Evolutionary conservation across 2,113 vertebrate genomes (phyloP), one percentile per base, ranked within the genome.

Genomic region (Barnardius zonarius): DNA sequence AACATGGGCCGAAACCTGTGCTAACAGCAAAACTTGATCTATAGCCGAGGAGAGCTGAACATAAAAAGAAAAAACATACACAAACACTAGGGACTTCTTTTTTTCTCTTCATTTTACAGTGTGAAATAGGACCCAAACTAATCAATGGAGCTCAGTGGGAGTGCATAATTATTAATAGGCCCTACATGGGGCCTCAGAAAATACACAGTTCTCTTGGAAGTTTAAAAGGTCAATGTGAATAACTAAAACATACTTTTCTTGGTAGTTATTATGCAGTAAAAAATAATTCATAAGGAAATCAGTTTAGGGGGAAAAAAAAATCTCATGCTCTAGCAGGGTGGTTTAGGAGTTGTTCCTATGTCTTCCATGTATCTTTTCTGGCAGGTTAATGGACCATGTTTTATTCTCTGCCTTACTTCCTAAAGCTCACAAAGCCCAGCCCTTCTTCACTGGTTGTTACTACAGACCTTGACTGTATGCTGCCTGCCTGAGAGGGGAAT

Each of bases 181-280:
- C 97, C 96, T 97, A 97, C 89, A 62, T 41, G 97, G 93, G 97
- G 97, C 97, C 97, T 97, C 92, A 74, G 96, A 97, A 97, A 98
- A 96, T 97, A 97, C 95, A 96, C 96, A 97, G 96, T 93, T 94
- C 96, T 96, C 95, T 89, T 55, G 94, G 95, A 96, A 97, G 97
- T 98, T 98, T 97, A 98, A 98, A 98, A 98, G 97, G 98, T 98
- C 97, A 97, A 91, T 2, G 39, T 90, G 97, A 97, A 98, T 97
- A 98, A 97, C 93, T 97, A 97, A 98, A 98, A 91, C 97, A 98
- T 97, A 98, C 97, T 97, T 97, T 92, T 97, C 95, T 97, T 95
- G 90, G 88, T 97, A 97, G 96, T 97, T 97, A 96, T 95, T 97
- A 95, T 92, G 66, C 70, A 96, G 91, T 93, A 95, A 97, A 96